Evolutionary conservation across 1,140 invertebrate genomes (phyloP), one percentile per base, ranked within the genome.

Genomic region (Hydropsyche tenuis): DNA sequence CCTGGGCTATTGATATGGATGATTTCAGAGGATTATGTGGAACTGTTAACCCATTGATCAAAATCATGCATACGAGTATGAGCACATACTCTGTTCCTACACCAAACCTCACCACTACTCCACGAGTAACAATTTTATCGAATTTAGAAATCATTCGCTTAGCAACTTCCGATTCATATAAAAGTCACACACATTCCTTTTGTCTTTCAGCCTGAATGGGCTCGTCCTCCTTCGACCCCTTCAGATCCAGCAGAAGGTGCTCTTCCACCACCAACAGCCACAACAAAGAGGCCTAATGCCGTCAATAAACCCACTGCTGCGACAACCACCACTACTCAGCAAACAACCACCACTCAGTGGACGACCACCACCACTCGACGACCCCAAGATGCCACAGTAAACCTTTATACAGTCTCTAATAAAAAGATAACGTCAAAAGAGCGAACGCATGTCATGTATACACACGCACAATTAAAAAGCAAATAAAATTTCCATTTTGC

Each of bases 1-100:
- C 89, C 9, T 96, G 94, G 94, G 93, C 94, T 4, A 92, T 94
- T 56, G 93, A 94, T 75, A 94, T 94, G 92, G 93, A 95, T 69
- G 93, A 94, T 79, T 94, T 94, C 79, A 85, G 87, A 63, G 93
- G 92, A 0, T 77, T 93, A 1, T 95, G 93, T 79, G 93, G 93
- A 0, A 83, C 87, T 0, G 87, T 87, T 75, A 94, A 94, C 80
- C 86, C 90, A 0, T 81, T 95, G 0, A 90, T 90, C 75, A 88
- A 90, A 68, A 86, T 93, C 60, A 80, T 96, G 16, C 83, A 93
- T 77, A 85, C 91, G 20, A 89, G 89, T 70, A 91, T 96, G 90
- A 87, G 88, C 65, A 83, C 86, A 56, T 96, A 96, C 79, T 81
- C 79, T 1, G 93, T 96, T 0, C 92, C 93, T 1, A 85, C 88